Conservation (phyloP, 1,140 invertebrate genomes). For the Bombus superbus region DNA sequence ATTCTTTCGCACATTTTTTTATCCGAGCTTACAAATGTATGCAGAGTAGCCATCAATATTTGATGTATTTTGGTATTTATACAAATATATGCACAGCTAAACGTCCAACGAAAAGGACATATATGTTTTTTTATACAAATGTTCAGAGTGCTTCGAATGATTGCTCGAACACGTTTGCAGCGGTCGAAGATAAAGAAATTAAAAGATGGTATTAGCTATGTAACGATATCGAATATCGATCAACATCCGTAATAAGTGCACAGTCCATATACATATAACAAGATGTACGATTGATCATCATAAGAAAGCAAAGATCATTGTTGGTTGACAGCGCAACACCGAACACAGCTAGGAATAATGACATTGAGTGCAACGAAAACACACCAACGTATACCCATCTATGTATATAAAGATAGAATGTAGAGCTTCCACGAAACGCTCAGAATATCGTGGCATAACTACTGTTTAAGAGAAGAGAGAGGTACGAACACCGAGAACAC, state of each 20-base stretch:
- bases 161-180: not conserved
- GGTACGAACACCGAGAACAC: conserved; percentile 58
- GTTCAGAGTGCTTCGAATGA: not conserved
- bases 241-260: not conserved
- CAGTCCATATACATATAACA: conserved; percentile 17
- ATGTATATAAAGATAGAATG: conserved; percentile 47
- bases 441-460: conserved; percentile 30
- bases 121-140: not conserved
- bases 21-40: conserved; percentile 16
- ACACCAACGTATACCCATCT: conserved; percentile 55
- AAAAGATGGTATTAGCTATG: not conserved
- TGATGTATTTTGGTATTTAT: not conserved
- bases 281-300: not conserved
- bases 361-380: conserved; percentile 75
- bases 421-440: conserved; percentile 40
- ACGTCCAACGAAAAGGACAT: not conserved
- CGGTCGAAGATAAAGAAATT: not conserved
- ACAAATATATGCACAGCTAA: not conserved
- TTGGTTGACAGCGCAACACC: conserved; percentile 67
- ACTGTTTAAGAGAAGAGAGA: conserved; percentile 43
- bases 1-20: not conserved
- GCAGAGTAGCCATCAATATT: not conserved
- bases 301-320: conserved; percentile 47
- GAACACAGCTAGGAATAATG: conserved; percentile 69
- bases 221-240: not conserved